phyloP scores from a whole-genome alignment of 1,140 invertebrate genomes.

The Drosophila pandora region DNA sequence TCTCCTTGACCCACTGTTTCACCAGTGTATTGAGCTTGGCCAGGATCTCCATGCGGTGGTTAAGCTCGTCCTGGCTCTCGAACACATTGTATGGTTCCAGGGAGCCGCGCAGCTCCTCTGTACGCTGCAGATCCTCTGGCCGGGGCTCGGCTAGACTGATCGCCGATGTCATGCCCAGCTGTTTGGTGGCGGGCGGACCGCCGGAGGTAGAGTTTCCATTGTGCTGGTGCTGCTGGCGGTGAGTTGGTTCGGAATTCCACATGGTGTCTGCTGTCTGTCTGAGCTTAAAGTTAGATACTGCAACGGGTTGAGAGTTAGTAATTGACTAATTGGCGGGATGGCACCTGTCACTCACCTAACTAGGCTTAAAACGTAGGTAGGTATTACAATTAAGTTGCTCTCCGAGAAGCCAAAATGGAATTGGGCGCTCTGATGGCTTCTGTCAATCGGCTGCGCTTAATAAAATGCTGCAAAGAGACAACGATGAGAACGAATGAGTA shows the following conservation, averaged over 20 bases:
- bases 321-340: background rate
- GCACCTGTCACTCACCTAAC: conserved; percentile 49
- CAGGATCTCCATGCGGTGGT: conserved; percentile 93
- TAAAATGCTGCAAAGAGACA: conserved; percentile 66
- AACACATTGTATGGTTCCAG: conserved; percentile 95
- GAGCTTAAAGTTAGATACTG: conserved; percentile 55
- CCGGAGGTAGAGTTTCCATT: conserved; percentile 73
- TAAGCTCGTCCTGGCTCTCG: conserved; percentile 95
- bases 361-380: conserved; percentile 55
- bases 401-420: conserved; percentile 64
- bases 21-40: conserved; percentile 95
- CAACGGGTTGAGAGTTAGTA: background rate
- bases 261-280: conserved; percentile 46
- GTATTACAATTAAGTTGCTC: conserved; percentile 65
- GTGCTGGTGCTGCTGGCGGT: conserved; percentile 57
- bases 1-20: conserved; percentile 95
- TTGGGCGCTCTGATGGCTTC: conserved; percentile 32
- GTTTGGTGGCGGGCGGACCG: conserved; percentile 83
- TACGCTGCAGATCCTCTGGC: conserved; percentile 92
- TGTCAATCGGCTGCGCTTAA: conserved; percentile 41
- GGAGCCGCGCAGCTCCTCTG: conserved; percentile 92
- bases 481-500: background rate
- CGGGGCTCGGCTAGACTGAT: conserved; percentile 95
- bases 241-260: conserved; percentile 81
- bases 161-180: conserved; percentile 95